These are phyloP conservation scores for Cyclina sinensis DNA, from an alignment of 1,140 invertebrate genomes.

Conservation along the genomic window DNA sequence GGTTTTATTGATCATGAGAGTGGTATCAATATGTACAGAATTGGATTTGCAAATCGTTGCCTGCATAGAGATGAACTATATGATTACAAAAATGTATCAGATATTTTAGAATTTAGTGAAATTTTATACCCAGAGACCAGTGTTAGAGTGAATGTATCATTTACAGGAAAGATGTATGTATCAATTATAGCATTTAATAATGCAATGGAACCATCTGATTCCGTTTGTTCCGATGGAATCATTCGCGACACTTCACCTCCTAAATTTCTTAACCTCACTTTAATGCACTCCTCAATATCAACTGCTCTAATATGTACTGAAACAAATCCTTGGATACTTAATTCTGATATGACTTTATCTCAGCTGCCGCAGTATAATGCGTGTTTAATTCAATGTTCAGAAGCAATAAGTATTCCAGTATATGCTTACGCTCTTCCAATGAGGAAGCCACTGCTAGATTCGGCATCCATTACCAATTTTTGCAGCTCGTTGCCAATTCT, in stretches of 20 bases:
- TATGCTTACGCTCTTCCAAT: conserved; percentile 2
- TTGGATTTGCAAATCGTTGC: conserved; percentile 61
- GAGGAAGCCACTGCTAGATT: background rate
- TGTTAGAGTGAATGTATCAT: conserved; percentile 20
- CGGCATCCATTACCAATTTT: background rate
- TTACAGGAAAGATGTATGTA: conserved; percentile 56
- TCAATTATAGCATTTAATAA: conserved; percentile 72
- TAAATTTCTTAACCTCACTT: conserved; percentile 39
- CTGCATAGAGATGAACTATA: conserved; percentile 53
- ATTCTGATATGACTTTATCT: conserved; percentile 52
- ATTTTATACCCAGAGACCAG: background rate
- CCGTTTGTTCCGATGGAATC: conserved; percentile 73
- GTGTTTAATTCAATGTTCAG: conserved; percentile 22
- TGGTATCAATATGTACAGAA: conserved; percentile 70
- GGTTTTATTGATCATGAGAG: conserved; percentile 78
- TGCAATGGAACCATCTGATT: conserved; percentile 70
- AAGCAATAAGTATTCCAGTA: background rate
- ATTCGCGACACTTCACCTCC: conserved; percentile 53
- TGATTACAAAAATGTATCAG: conserved; percentile 17
- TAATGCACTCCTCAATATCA: conserved; percentile 1
- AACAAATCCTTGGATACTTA: conserved; percentile 62
- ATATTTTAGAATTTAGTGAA: background rate
- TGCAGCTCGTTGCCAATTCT: conserved; percentile 20
- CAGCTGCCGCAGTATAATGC: background rate
- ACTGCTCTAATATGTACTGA: conserved; percentile 37